These are phyloP conservation scores for Gavialis gangeticus DNA, from an alignment of 2,113 vertebrate genomes.

Conservation along the genomic window DNA sequence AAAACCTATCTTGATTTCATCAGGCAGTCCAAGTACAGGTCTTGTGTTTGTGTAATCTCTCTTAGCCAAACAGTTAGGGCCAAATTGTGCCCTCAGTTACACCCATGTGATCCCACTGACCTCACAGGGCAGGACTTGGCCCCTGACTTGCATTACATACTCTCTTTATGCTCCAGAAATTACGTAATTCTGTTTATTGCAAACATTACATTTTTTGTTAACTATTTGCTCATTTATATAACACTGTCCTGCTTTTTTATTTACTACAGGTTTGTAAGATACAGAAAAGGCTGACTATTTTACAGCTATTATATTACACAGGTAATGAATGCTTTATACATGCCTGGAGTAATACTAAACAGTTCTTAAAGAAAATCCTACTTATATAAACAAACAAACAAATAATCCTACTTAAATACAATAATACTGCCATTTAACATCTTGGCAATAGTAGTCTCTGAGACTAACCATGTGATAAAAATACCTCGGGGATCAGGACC, in stretches of 20 bases:
- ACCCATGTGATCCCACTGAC: neutral
- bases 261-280: conserved; percentile 5
- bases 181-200: conserved; percentile 1
- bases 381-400: neutral
- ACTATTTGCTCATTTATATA: conserved; percentile 38
- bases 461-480: too few species aligned
- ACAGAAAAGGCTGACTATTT: conserved; percentile 51
- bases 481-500: too few species aligned
- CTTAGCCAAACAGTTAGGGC: neutral
- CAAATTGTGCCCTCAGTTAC: neutral
- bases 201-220: conserved; percentile 27
- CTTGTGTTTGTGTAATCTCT: neutral
- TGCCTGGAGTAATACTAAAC: conserved; percentile 60
- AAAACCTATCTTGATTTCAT: neutral
- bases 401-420: too few species aligned
- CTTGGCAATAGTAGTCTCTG: too few species aligned
- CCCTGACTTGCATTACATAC: neutral
- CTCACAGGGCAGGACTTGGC: neutral
- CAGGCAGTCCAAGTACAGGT: neutral
- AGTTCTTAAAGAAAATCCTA: conserved; percentile 53
- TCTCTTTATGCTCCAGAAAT: neutral
- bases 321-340: conserved; percentile 42
- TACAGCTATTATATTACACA: conserved; percentile 14
- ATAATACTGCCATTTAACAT: too few species aligned
- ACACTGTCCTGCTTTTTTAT: conserved; percentile 32